Base-by-base conservation (phyloP, 2,113 vertebrate species). In the Hippocampus comes region DNA sequence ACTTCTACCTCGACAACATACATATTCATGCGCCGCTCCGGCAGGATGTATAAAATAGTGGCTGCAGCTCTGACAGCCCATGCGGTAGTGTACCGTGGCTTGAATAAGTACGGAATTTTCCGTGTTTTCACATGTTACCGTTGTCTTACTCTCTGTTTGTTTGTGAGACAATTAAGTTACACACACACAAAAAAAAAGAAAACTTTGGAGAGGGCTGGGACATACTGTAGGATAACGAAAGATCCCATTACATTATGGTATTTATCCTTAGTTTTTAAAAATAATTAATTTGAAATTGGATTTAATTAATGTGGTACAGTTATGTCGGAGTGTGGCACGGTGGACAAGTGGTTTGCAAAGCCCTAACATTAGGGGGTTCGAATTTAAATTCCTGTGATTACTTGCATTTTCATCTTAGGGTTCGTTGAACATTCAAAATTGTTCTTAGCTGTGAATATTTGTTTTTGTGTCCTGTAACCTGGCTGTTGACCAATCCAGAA, bases 31-130 rank as follows among this genome's bases (percentile, higher is more conserved):
- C 73, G 0, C 72, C 76, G 82, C 81, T 75, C 88, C 80, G 84
- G 88, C 81, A 88, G 87, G 82, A 83, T 89, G 86, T 89, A 89
- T 89, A 87, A 90, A 90, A 89, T 79, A 89, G 89, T 82, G 80
- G 80, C 87, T 87, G 84, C 63, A 41, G 78, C 79, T 83, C 76
- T 86, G 86, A 87, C 87, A 90, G 85, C 75, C 79, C 56, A 11
- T 74, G 83, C 81, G 75, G 74, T 65, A 72, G 76, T 83, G 74
- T 68, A 74, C 74, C 63, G 68, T 70, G 12, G 70, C 81, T 76
- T 83, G 81, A 82, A 82, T 56, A 61, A 56, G 53, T 60, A 17
- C 12, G 4, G 17, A 20, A 61, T 34, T 38, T 9, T 61, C 30
- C 5, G 15, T 18, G 30, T 20, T 34, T 61, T 61, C 9, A 20